phyloP scores from a whole-genome alignment of 2,113 vertebrate species.

The Tragelaphus buxtoni region DNA sequence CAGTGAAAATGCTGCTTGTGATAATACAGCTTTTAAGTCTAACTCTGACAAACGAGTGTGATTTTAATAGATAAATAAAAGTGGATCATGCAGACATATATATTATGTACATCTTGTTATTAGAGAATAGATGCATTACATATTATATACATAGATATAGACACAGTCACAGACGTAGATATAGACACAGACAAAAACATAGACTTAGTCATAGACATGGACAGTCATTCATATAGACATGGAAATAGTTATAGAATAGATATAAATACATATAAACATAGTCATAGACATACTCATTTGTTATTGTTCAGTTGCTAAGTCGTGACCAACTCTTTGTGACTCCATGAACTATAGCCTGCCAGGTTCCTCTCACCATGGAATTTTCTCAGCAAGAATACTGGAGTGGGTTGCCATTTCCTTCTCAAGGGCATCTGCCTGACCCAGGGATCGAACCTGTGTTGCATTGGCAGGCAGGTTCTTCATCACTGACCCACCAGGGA shows the following conservation, averaged over 20 bases:
- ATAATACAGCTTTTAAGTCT: background rate
- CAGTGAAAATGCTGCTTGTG: background rate
- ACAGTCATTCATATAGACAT: background rate
- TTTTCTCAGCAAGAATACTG: background rate
- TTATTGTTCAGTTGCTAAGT: background rate
- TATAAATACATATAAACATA: background rate
- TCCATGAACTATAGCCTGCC: background rate
- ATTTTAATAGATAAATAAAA: background rate
- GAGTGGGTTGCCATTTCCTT: background rate
- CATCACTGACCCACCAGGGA: background rate
- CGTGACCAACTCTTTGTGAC: background rate
- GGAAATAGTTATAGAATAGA: background rate
- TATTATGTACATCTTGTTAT: background rate
- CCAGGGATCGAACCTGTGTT: background rate
- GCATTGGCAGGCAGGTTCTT: background rate
- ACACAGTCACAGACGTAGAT: background rate
- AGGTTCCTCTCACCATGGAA: background rate
- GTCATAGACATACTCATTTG: background rate
- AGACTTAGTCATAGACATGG: no score
- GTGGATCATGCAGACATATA: background rate
- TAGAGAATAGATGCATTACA: background rate
- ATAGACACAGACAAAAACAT: background rate
- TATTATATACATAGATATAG: background rate
- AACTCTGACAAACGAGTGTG: background rate
- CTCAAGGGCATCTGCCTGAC: background rate